A percentile compares a stretch with the other conserved stretches of the same genome.
These are phyloP conservation scores for Drosophila diplacantha DNA, from an alignment of 2,888 invertebrate genomes.

Conservation along the genomic window DNA sequence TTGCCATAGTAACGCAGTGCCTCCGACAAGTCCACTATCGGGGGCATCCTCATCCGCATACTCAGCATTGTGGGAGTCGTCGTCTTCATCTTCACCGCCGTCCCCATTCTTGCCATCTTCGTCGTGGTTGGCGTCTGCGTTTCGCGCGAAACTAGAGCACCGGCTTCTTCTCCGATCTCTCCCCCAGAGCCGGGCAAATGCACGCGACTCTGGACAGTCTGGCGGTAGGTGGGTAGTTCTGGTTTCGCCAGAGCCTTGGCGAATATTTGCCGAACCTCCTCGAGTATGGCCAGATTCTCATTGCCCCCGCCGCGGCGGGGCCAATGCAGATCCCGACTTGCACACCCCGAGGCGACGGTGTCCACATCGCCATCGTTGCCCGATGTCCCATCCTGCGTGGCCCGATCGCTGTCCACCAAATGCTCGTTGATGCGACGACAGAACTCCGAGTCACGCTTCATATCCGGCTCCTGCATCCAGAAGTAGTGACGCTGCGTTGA, in stretches of 20 bases:
- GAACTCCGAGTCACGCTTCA: constrained; percentile 94
- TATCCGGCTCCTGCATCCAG: constrained; percentile 98
- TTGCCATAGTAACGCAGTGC: not conserved
- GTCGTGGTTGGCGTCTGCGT: not conserved
- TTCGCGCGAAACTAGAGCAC: not conserved
- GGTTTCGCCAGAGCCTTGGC: not conserved
- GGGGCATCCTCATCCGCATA: not conserved
- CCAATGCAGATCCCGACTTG: not conserved
- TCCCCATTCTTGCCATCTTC: not conserved
- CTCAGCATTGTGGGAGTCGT: not conserved
- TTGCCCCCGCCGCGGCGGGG: constrained; percentile 3
- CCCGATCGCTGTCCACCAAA: constrained; percentile 63
- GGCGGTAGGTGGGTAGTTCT: not conserved
- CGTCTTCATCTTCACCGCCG: not conserved
- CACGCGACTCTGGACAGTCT: not conserved
- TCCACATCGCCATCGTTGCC: constrained; percentile 79
- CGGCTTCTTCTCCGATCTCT: not conserved
- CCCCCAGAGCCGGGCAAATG: not conserved
- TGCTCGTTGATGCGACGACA: constrained; percentile 95
- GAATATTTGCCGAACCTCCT: constrained; percentile 2
- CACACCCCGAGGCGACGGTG: not conserved
- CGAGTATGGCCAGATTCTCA: not conserved
- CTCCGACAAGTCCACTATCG: constrained; percentile 39
- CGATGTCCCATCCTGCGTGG: not conserved
- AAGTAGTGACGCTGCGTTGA: constrained; percentile 95